phyloP scores from a whole-genome alignment of 2,888 invertebrate species.

The Lacanobia oleracea region DNA sequence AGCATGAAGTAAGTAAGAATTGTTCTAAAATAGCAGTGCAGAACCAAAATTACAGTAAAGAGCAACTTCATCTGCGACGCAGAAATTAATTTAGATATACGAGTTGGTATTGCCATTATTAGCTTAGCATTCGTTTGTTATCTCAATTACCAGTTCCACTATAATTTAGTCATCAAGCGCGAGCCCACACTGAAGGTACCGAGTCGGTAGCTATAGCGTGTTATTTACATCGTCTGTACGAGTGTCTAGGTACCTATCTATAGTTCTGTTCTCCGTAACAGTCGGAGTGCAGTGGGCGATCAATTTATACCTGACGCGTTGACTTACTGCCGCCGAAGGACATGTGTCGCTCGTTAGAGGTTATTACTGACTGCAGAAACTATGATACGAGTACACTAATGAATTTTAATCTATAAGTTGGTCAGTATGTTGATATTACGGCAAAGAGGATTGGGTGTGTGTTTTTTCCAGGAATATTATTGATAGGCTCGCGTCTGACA shows the following conservation, averaged over 20 bases:
- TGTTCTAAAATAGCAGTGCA: too few relatives aligned
- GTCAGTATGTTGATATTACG: background rate
- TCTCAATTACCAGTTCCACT: conserved; percentile 33
- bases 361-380: conserved; percentile 7
- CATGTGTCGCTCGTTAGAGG: conserved; percentile 34
- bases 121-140: conserved; percentile 11
- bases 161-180: conserved; percentile 34
- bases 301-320: conserved; percentile 29
- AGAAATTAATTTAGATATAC: background rate
- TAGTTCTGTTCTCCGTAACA: background rate
- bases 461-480: too few relatives aligned
- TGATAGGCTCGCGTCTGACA: too few relatives aligned
- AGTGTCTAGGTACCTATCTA: too few relatives aligned
- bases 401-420: background rate
- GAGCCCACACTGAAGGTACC: conserved; percentile 9
- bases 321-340: conserved; percentile 37
- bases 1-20: too few relatives aligned
- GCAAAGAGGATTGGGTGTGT: too few relatives aligned
- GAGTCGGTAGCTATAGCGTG: background rate
- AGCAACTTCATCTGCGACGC: background rate
- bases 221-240: background rate
- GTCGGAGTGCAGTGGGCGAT: conserved; percentile 36
- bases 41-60: too few relatives aligned
- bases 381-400: conserved; percentile 1
- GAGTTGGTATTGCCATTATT: background rate